Percentiles rank a stretch among this genome's conserved stretches.
phyloP scores from a whole-genome alignment of 2,113 vertebrate genomes.

The Salminus brasiliensis region DNA sequence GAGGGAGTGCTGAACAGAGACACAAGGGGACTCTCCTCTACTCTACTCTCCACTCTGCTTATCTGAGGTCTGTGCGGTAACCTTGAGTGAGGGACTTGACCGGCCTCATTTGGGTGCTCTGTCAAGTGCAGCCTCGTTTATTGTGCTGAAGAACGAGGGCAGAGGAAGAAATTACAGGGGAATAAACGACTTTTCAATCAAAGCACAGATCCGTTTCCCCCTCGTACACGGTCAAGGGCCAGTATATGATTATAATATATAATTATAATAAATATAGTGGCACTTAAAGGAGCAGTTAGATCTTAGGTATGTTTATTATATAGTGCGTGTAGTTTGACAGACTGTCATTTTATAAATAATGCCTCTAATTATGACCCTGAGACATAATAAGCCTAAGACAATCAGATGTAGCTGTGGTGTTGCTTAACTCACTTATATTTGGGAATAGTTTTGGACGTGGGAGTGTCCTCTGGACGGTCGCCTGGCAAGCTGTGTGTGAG shows the following conservation, averaged over 20 bases:
- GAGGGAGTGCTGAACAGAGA: not conserved
- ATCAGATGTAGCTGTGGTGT: not conserved
- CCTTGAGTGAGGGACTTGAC: slow-evolving; percentile 56
- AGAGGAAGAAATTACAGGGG: slow-evolving; percentile 45
- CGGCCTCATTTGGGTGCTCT: slow-evolving; percentile 41
- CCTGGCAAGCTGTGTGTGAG: no score
- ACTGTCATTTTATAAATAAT: slow-evolving; percentile 1
- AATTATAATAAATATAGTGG: slow-evolving; percentile 36
- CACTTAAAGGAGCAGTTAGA: slow-evolving; percentile 28
- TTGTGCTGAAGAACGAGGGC: slow-evolving; percentile 45
- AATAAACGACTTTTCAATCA: slow-evolving; percentile 53
- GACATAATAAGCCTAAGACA: not conserved
- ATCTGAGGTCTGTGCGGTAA: slow-evolving; percentile 44
- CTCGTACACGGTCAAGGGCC: slow-evolving; percentile 36
- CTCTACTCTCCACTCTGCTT: slow-evolving; percentile 32
- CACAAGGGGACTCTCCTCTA: not conserved
- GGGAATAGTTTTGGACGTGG: not conserved
- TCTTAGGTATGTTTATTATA: slow-evolving; percentile 25
- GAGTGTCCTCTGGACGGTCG: slow-evolving; percentile 9
- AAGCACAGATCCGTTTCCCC: slow-evolving; percentile 30
- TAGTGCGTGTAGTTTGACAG: slow-evolving; percentile 1
- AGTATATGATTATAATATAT: slow-evolving; percentile 46
- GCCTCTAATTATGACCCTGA: not conserved
- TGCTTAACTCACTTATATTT: not conserved
- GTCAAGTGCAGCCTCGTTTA: slow-evolving; percentile 44